phyloP scores from a whole-genome alignment of 2,113 vertebrate genomes.

The Zosterops hypoxanthus region DNA sequence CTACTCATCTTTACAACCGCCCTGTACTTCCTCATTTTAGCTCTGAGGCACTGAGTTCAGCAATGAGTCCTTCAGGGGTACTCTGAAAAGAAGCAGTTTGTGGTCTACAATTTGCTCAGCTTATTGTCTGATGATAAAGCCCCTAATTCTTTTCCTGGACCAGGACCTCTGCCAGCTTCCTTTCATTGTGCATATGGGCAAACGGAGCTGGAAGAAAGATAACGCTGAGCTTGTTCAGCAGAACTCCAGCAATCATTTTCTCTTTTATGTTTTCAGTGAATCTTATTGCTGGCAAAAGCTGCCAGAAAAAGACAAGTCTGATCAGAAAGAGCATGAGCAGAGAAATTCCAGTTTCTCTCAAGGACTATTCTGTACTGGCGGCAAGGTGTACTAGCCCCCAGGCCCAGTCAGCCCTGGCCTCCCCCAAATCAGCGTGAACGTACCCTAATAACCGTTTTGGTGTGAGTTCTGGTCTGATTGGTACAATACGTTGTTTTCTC shows the following conservation, averaged over 20 bases:
- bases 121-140: constrained; percentile 51
- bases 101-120: constrained; percentile 27
- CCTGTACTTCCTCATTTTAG: neutral
- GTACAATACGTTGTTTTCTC: neutral
- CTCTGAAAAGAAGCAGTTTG: constrained; percentile 22
- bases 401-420: neutral
- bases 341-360: neutral
- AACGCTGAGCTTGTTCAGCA: constrained; percentile 37
- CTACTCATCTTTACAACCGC: neutral
- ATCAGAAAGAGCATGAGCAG: constrained; percentile 23
- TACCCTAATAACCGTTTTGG: neutral
- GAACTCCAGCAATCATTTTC: constrained; percentile 27
- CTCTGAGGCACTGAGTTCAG: neutral
- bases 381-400: neutral
- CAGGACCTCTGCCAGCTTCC: constrained; percentile 45
- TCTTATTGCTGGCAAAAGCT: constrained; percentile 1
- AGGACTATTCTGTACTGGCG: neutral
- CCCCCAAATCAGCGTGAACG: neutral
- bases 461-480: neutral
- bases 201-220: constrained; percentile 45
- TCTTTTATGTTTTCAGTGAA: constrained; percentile 48
- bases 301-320: constrained; percentile 40
- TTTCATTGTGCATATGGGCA: constrained; percentile 55
- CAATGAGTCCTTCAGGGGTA: neutral
- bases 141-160: constrained; percentile 47